These are phyloP conservation scores for Aphaenogaster floridana DNA, from an alignment of 1,140 invertebrate species.

Conservation along the genomic window DNA sequence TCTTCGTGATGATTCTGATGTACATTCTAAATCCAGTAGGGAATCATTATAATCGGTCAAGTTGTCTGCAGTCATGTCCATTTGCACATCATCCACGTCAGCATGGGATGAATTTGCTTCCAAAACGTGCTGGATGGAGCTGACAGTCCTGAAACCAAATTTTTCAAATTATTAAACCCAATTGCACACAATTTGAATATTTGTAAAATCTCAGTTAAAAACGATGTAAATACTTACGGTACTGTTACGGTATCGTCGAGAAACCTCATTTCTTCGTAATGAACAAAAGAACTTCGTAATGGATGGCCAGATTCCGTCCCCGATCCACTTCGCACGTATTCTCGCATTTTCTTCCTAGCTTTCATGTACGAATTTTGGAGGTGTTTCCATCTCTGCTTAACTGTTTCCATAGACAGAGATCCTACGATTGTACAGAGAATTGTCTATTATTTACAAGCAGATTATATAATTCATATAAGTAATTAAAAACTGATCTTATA, in stretches of 20 bases:
- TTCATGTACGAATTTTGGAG: slow-evolving; percentile 13
- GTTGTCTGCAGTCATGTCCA: no score
- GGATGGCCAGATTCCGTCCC: slow-evolving; percentile 10
- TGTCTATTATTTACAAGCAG: not conserved
- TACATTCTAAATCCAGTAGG: no score
- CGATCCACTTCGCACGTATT: slow-evolving; percentile 2
- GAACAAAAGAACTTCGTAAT: not conserved
- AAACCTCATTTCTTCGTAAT: slow-evolving; percentile 19
- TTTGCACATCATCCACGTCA: no score
- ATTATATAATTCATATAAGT: not conserved
- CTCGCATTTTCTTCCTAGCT: not conserved
- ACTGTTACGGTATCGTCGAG: not conserved
- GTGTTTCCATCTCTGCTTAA: slow-evolving; percentile 5
- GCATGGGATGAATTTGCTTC: no score
- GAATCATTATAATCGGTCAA: no score
- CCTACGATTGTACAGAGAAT: not conserved
- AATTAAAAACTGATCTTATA: not conserved
- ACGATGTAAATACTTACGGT: slow-evolving; percentile 10
- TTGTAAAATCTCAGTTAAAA: no score
- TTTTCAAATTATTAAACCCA: no score
- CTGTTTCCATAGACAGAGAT: not conserved
- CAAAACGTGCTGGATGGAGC: no score
- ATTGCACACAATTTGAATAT: no score
- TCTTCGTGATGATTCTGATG: no score
- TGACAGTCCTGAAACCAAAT: no score